A percentile compares a stretch with the other conserved stretches of the same genome.
Conservation (phyloP, 2,888 invertebrate species). For the Drosophila lacicola region DNA sequence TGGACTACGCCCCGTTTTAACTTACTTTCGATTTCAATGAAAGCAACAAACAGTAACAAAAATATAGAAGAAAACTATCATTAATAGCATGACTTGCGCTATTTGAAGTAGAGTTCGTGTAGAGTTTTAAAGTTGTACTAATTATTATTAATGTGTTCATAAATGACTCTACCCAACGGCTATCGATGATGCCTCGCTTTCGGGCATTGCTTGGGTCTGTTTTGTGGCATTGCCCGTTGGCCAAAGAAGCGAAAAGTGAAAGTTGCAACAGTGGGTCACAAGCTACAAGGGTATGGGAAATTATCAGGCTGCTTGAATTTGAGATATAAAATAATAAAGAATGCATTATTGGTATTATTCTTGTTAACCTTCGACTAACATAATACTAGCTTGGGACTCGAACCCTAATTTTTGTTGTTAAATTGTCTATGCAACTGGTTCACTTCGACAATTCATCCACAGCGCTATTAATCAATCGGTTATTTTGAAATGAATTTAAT, state of each 20-base stretch:
- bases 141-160: constrained; percentile 73
- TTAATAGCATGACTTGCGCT: constrained; percentile 42
- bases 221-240: constrained; percentile 12
- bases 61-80: constrained; percentile 41
- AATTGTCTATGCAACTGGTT: too few relatives aligned
- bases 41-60: constrained; percentile 6
- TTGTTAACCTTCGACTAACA: too few relatives aligned
- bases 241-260: constrained; percentile 3
- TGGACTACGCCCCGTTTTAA: constrained; percentile 40
- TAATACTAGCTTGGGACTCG: too few relatives aligned
- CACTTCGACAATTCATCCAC: too few relatives aligned
- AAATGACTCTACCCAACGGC: constrained; percentile 36
- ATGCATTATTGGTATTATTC: too few relatives aligned
- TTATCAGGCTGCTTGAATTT: too few relatives aligned
- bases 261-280: constrained; percentile 23
- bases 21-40: constrained; percentile 42
- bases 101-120: constrained; percentile 4
- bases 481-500: too few relatives aligned
- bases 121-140: constrained; percentile 48
- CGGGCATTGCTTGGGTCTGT: not conserved
- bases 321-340: not conserved
- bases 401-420: too few relatives aligned
- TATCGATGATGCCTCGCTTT: constrained; percentile 21
- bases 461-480: too few relatives aligned
- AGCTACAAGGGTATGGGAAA: not conserved